Evolutionary conservation across 2,888 invertebrate genomes (phyloP), one percentile per base, ranked within the genome.

Genomic region (Andricus quercusramuli): DNA sequence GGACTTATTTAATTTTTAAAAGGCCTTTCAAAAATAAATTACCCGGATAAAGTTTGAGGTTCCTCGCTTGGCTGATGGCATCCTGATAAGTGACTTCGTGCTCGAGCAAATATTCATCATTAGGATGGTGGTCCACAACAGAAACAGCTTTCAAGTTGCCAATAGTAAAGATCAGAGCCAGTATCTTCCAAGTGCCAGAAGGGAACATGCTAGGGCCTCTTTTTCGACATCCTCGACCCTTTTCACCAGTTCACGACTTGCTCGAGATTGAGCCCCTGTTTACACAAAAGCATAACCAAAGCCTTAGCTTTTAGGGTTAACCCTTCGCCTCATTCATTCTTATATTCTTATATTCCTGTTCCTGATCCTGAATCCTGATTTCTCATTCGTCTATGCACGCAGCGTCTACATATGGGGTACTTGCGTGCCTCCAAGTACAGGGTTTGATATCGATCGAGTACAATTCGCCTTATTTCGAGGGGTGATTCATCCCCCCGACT

Each of bases 41-140:
- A 94, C 94, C 92, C 64, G 93, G 91, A 85, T 93, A 90, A 74
- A 93, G 82, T 87, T 93, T 93, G 79, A 95, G 93, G 64, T 91
- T 91, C 44, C 89, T 88, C 70, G 95, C 95, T 5, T 94, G 94
- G 74, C 92, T 93, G 87, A 94, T 94, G 20, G 96, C 96, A 82
- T 94, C 94, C 0, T 93, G 91, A 29, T 94, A 93, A 74, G 95
- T 94, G 78, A 96, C 94, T 87, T 95, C 94, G 87, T 96, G 96
- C 87, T 95, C 95, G 81, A 95, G 93, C 86, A 94, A 93, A 93
- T 95, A 95, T 90, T 95, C 95, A 90, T 95, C 95, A 86, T 91
- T 88, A 2, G 88, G 83, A 82, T 90, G 90, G 76, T 90, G 90
- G 79, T 90, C 89, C 66, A 92, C 90, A 65, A 92, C 86, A 47